Evolutionary conservation across 2,888 invertebrate genomes (phyloP), one percentile per base, ranked within the genome.

Genomic region (Cephus runcator): DNA sequence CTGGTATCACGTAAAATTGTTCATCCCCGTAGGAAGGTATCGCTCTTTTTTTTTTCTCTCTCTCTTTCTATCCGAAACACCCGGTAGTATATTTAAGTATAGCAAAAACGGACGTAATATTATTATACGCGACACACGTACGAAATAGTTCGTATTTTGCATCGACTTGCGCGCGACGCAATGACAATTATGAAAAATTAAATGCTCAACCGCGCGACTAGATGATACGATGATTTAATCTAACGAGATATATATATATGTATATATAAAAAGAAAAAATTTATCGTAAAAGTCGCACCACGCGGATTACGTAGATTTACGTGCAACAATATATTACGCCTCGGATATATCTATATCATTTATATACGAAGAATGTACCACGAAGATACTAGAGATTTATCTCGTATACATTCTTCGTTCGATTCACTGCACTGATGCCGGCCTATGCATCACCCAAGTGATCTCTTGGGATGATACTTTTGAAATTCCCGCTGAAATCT

Each of bases 361-460:
- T 71, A 36, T 71, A 36, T 71, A 34, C 31, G 23, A 71, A 71
- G 71, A 71, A 71, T 56, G 23, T 56, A 56, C 2, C 3, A 71
- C 12, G 71, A 71, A 71, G 31, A 9, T 9, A 3, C 12, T 31
- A 71, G 31, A 9, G 15, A 56, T 23, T 23, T 56, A 23, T 56
- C 40, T 56, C 9, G 23, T 56, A 71, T 31, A 12, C 31, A 71
- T 6, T 4, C 71, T 31, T 71, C 71, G 71, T 71, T 71, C 33
- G 71, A 34, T 71, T 71, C 71, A 71, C 71, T 71, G 71, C 71
- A 71, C 71, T 71, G 23, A 9, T 23, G 71, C 71, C 71, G 71
- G 71, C 71, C 71, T 71, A 71, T 34, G 71, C 31, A 23, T 71
- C 15, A 12, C 12, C 15, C 71, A 23, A 6, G 71, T 11, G 33